These are phyloP conservation scores for Drosophila neotestacea DNA, from an alignment of 2,888 invertebrate species.

Conservation along the genomic window DNA sequence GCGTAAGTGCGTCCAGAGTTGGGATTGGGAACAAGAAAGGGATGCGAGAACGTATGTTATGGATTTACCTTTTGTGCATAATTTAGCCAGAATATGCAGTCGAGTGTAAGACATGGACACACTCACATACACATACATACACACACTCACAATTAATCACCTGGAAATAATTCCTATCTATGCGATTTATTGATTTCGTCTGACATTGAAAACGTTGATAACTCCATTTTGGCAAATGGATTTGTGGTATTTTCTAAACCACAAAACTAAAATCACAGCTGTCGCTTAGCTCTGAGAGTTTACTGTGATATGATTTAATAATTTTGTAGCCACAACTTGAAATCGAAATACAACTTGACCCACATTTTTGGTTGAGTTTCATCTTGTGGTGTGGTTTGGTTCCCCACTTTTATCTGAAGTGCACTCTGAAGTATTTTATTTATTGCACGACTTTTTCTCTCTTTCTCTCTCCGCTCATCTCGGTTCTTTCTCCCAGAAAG, in stretches of 20 bases:
- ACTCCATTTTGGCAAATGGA: constrained; percentile 34
- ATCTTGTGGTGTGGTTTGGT: constrained; percentile 12
- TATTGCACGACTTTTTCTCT: constrained; percentile 74
- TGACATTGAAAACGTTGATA: constrained; percentile 70
- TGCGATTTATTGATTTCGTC: constrained; percentile 78
- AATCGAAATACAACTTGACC: constrained; percentile 46
- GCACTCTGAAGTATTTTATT: constrained; percentile 80
- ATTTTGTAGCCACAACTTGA: constrained; percentile 11
- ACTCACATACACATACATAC: constrained; percentile 49
- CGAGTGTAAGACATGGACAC: constrained; percentile 75
- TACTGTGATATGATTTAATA: constrained; percentile 13
- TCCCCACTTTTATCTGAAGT: constrained; percentile 71
- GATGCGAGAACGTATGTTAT: constrained; percentile 44
- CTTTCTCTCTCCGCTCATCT: constrained; percentile 18
- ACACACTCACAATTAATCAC: constrained; percentile 67
- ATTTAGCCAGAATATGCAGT: constrained; percentile 60
- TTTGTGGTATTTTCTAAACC: not conserved
- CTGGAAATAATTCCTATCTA: constrained; percentile 75
- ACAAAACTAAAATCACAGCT: constrained; percentile 5
- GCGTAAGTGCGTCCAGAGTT: constrained; percentile 70
- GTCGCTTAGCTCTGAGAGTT: not conserved
- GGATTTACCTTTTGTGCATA: constrained; percentile 49
- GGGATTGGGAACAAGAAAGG: constrained; percentile 20
- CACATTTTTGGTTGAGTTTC: constrained; percentile 42
- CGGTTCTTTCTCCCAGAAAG: constrained; percentile 43